Base-by-base conservation (phyloP, 2,797 vertebrate genomes). In the Acropternis orthonyx region DNA sequence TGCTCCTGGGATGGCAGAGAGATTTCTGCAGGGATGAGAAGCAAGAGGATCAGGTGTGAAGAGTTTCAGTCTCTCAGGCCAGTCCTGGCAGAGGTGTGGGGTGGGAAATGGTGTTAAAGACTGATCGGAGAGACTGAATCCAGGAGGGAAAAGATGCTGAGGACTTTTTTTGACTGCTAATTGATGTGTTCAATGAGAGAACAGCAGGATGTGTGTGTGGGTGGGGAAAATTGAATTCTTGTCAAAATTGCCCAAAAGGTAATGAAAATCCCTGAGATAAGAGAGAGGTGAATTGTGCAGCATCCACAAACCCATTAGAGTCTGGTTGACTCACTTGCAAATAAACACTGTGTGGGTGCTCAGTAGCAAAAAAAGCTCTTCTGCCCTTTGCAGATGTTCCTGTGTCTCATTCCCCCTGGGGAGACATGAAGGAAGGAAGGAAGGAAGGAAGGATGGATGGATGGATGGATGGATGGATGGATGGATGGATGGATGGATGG, bases 221-320 rank as follows among this genome's bases (percentile, higher is more conserved):
- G 93, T 48, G 67, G 51, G 37, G 72, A 94, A 93, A 94, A 95
- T 48, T 16, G 82, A 72, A 65, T 88, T 88, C 72, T 89, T 88
- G 91, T 95, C 89, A 85, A 91, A 95, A 95, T 95, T 89, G 82
- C 76, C 89, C 88, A 51, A 77, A 89, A 96, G 93, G 93, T 96
- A 95, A 95, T 88, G 81, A 94, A 96, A 93, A 88, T 91, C 49
- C 61, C 85, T 27, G 58, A 85, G 82, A 85, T 90, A 65, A 88
- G 84, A 46, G 74, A 72, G 83, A 74, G 83, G 91, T 87, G 88
- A 96, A 55, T 93, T 91, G 73, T 65, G 88, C 24, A 4, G 59
- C 77, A 69, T 80, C 91, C 75, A 59, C 74, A 94, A 90, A 95
- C 27, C 72, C 85, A 68, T 91, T 65, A 68, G n/a, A 76, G 92